Conservation (phyloP, 2,113 vertebrate species). For the Strix aluco region DNA sequence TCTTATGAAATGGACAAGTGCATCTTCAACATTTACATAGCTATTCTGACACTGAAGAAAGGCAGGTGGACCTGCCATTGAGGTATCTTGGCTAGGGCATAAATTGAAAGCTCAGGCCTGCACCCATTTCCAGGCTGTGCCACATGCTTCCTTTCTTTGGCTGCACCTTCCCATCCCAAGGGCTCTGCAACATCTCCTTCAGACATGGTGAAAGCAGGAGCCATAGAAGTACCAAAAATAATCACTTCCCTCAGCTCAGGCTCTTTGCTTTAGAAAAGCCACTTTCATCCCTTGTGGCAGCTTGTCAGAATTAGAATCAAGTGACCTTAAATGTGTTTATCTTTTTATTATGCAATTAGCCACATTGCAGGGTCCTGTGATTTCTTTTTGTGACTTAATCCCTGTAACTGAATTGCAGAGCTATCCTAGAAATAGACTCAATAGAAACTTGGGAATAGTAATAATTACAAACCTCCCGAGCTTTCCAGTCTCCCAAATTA, state of each 20-base stretch:
- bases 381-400: slow-evolving; percentile 35
- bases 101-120: neutral
- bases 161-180: neutral
- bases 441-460: slow-evolving; percentile 34
- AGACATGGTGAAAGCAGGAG: neutral
- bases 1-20: neutral
- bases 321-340: slow-evolving; percentile 26
- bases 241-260: neutral
- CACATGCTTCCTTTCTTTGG: neutral
- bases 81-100: neutral
- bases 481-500: slow-evolving; percentile 39
- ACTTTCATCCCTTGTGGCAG: neutral
- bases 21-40: neutral
- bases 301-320: slow-evolving; percentile 37
- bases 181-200: neutral
- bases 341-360: slow-evolving; percentile 26
- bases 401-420: neutral
- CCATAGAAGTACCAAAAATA: neutral
- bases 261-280: neutral
- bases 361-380: neutral
- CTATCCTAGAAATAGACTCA: slow-evolving; percentile 31
- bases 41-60: neutral
- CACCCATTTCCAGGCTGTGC: neutral
- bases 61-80: neutral
- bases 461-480: slow-evolving; percentile 57